Evolutionary conservation across 2,888 invertebrate genomes (phyloP).

Genomic region (Latheticus oryzae): DNA sequence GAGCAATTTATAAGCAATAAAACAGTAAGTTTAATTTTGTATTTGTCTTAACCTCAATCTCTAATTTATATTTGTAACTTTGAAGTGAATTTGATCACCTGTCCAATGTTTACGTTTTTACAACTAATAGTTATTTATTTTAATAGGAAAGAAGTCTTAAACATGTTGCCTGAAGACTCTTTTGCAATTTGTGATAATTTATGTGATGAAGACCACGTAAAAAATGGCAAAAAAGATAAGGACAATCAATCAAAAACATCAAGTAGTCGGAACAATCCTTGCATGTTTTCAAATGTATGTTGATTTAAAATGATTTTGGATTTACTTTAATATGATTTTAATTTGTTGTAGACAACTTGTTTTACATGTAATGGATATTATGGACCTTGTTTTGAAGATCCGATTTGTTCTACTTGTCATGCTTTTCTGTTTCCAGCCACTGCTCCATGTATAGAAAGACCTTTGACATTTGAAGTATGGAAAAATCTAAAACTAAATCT

Average conservation of each 20-base stretch:
- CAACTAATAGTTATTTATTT: no score
- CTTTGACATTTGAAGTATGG: constrained; percentile 63
- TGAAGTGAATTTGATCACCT: no score
- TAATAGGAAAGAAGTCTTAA: no score
- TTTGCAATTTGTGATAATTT: constrained; percentile 37
- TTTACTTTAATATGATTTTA: neutral
- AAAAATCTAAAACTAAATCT: no score
- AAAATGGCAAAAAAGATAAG: constrained; percentile 16
- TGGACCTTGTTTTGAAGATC: constrained; percentile 90
- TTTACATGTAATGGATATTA: constrained; percentile 92
- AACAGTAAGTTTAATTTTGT: no score
- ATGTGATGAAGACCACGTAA: constrained; percentile 19
- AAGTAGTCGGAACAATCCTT: constrained; percentile 8
- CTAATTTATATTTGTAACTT: no score
- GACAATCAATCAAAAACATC: constrained; percentile 16
- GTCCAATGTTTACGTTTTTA: no score
- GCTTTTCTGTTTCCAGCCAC: constrained; percentile 88
- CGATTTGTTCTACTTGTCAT: constrained; percentile 92
- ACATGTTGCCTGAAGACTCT: constrained; percentile 42
- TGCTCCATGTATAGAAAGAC: constrained; percentile 58
- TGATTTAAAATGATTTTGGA: constrained; percentile 7
- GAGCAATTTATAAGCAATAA: no score
- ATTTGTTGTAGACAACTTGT: constrained; percentile 71
- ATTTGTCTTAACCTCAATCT: no score
- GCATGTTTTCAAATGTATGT: constrained; percentile 25